phyloP scores from a whole-genome alignment of 2,888 invertebrate genomes.

The Apotomis capreana region DNA sequence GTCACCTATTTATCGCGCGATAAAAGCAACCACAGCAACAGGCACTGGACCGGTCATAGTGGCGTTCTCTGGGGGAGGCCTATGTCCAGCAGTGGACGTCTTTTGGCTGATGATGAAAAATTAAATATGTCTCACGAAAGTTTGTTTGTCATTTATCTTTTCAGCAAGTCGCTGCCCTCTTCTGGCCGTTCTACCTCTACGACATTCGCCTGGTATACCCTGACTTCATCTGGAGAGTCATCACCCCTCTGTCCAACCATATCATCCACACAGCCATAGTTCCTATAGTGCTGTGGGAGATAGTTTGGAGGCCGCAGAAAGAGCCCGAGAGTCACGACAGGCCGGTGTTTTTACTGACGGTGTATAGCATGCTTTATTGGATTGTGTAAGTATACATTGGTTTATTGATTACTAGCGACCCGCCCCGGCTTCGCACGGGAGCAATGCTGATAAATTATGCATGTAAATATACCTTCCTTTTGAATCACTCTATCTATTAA shows the following conservation, averaged over 20 bases:
- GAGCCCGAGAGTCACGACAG: constrained; percentile 49
- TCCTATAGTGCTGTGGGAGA: constrained; percentile 58
- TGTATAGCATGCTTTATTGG: constrained; percentile 47
- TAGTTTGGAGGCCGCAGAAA: constrained; percentile 50
- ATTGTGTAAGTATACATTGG: constrained; percentile 54
- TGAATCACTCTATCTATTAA: too few species aligned
- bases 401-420: too few species aligned
- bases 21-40: too few species aligned
- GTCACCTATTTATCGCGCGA: too few species aligned
- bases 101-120: too few species aligned
- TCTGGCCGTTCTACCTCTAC: constrained; percentile 62
- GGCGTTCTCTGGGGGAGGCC: too few species aligned
- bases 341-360: constrained; percentile 43
- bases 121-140: too few species aligned
- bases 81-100: too few species aligned
- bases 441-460: too few species aligned
- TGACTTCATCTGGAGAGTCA: constrained; percentile 57
- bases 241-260: constrained; percentile 55
- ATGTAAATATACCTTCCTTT: too few species aligned
- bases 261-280: constrained; percentile 58
- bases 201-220: constrained; percentile 60
- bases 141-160: constrained; percentile 45
- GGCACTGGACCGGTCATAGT: too few species aligned
- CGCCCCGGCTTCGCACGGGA: too few species aligned
- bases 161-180: constrained; percentile 58